Conservation (phyloP, 2,888 invertebrate species). For the Tiliacea citrago region DNA sequence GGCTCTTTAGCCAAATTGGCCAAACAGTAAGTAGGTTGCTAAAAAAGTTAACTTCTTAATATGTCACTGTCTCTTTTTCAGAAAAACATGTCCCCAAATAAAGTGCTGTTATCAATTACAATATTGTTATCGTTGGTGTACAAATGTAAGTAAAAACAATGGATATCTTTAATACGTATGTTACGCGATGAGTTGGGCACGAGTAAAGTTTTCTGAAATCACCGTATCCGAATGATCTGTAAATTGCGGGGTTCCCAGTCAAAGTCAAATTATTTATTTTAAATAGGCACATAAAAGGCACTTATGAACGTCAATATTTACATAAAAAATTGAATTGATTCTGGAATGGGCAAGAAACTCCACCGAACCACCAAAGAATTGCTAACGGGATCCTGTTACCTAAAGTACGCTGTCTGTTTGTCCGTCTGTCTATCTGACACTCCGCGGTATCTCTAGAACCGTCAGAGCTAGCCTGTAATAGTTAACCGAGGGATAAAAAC, state of each 20-base stretch:
- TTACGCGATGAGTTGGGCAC: neutral
- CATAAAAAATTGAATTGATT: too few relatives aligned
- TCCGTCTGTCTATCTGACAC: neutral
- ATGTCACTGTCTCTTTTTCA: slow-evolving; percentile 61
- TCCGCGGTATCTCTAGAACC: neutral
- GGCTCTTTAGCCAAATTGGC: too few relatives aligned
- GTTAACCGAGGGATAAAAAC: neutral
- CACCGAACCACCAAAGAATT: too few relatives aligned
- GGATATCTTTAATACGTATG: neutral
- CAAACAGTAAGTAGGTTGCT: neutral
- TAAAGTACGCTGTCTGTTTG: neutral
- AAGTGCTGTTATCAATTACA: slow-evolving; percentile 62
- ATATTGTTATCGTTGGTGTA: slow-evolving; percentile 72
- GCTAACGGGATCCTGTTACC: too few relatives aligned
- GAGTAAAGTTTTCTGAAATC: neutral
- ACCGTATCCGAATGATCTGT: too few relatives aligned
- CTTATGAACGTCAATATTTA: too few relatives aligned
- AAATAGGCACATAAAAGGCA: too few relatives aligned
- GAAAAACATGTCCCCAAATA: slow-evolving; percentile 72
- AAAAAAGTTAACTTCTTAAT: neutral
- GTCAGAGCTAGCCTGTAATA: neutral
- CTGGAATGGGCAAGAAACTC: too few relatives aligned
- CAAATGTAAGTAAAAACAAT: slow-evolving; percentile 73
- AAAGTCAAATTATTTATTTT: too few relatives aligned
- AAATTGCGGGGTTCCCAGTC: neutral